These are phyloP conservation scores for Tenthredo notha DNA, from an alignment of 2,888 invertebrate species.

Conservation along the genomic window DNA sequence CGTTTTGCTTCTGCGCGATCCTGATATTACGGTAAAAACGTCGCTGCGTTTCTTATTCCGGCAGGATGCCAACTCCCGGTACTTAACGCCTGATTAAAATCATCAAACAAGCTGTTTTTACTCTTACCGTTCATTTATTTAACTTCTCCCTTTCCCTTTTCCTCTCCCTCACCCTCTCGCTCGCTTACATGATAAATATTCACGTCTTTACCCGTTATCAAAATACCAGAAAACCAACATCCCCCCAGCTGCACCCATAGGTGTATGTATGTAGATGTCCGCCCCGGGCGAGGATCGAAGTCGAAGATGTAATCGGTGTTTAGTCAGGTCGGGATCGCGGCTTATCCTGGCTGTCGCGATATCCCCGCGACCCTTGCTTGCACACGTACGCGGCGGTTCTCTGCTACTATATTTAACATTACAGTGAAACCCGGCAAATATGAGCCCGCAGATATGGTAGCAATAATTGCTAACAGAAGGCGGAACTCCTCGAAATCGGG, in stretches of 20 bases:
- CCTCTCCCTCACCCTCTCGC: background rate
- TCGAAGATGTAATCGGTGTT: conserved; percentile 67
- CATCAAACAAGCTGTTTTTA: background rate
- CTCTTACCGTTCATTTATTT: background rate
- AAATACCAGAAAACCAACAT: background rate
- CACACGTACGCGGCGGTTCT: conserved; percentile 22
- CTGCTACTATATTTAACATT: background rate
- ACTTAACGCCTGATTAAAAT: conserved; percentile 32
- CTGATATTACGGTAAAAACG: conserved; percentile 31
- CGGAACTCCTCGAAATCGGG: background rate
- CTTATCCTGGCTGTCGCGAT: conserved; percentile 66
- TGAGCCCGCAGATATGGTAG: background rate
- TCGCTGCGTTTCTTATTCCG: conserved; percentile 24
- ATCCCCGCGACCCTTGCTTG: conserved; percentile 55
- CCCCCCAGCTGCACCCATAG: background rate
- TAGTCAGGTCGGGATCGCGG: conserved; percentile 63
- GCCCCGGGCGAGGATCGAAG: conserved; percentile 58
- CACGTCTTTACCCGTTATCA: background rate
- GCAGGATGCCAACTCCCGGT: conserved; percentile 35
- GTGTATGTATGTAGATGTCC: background rate
- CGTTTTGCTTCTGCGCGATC: conserved; percentile 18
- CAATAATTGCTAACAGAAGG: background rate
- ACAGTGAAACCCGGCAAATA: background rate
- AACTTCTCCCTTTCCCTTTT: background rate
- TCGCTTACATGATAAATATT: background rate